phyloP scores from a whole-genome alignment of 1,140 invertebrate species.

The Diabrotica virgifera region DNA sequence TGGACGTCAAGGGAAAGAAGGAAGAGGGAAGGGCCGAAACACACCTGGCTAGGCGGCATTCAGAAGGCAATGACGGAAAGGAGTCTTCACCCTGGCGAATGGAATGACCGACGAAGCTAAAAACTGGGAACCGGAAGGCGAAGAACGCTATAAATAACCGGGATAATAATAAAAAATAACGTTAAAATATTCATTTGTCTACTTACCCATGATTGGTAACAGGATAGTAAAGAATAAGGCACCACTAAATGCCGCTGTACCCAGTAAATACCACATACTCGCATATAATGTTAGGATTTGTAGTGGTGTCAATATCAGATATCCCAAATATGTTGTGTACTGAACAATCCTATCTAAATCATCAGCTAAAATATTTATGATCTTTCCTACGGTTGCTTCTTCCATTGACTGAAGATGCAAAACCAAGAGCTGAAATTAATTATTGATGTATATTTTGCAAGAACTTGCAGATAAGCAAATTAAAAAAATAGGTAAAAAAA shows the following conservation, averaged over 20 bases:
- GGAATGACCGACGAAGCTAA: too few species aligned
- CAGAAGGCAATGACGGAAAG: too few species aligned
- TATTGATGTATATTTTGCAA: neutral
- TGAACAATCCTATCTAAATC: slow-evolving; percentile 66
- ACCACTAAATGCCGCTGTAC: slow-evolving; percentile 67
- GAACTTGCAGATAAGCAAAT: too few species aligned
- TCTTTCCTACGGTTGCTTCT: slow-evolving; percentile 71
- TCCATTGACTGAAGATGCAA: slow-evolving; percentile 63
- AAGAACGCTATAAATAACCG: too few species aligned
- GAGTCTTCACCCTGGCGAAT: too few species aligned
- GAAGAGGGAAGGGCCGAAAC: too few species aligned
- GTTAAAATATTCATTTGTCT: neutral
- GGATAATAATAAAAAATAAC: too few species aligned
- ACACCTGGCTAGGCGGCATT: too few species aligned
- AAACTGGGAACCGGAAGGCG: too few species aligned
- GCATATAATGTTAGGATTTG: slow-evolving; percentile 56
- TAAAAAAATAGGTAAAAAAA: neutral
- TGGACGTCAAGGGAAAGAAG: too few species aligned
- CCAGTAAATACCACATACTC: slow-evolving; percentile 68
- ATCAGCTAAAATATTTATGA: slow-evolving; percentile 81
- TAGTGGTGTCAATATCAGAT: slow-evolving; percentile 67
- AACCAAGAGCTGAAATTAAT: slow-evolving; percentile 52
- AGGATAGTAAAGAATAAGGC: slow-evolving; percentile 61
- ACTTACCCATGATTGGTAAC: slow-evolving; percentile 57
- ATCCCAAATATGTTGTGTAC: slow-evolving; percentile 59